Percentiles rank a stretch among this genome's conserved stretches.
phyloP scores from a whole-genome alignment of 1,140 invertebrate genomes.

The Cyclina sinensis region DNA sequence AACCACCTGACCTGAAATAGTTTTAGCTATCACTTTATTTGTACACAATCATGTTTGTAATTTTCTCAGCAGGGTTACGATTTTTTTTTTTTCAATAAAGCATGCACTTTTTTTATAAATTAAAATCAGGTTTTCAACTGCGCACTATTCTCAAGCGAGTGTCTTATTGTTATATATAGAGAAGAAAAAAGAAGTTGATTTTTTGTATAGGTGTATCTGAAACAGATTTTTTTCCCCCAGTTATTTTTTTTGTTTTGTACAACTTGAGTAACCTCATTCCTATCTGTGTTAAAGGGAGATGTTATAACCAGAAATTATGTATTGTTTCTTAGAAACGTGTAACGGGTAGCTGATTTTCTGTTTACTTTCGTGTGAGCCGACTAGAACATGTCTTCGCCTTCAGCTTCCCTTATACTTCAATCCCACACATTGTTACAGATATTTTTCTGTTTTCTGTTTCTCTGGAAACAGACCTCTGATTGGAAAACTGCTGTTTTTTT shows the following conservation, averaged over 20 bases:
- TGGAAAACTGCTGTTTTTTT: background rate
- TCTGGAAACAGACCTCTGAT: background rate
- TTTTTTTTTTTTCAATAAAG: no score
- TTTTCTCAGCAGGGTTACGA: no score
- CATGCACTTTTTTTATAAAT: background rate
- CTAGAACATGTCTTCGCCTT: slow-evolving; percentile 4
- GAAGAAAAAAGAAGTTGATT: background rate
- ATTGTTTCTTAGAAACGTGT: slow-evolving; percentile 47
- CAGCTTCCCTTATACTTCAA: slow-evolving; percentile 51
- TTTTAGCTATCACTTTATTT: no score
- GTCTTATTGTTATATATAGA: background rate
- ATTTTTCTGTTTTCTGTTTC: no score
- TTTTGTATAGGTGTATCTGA: background rate
- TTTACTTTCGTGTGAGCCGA: slow-evolving; percentile 56
- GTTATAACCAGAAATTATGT: slow-evolving; percentile 25
- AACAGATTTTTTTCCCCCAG: background rate
- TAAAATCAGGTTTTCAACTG: slow-evolving; percentile 5
- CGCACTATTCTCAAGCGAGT: background rate
- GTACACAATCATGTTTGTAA: no score
- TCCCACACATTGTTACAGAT: background rate
- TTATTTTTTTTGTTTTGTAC: slow-evolving; percentile 24
- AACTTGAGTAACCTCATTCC: slow-evolving; percentile 38
- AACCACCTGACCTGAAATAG: no score
- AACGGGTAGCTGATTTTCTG: slow-evolving; percentile 61
- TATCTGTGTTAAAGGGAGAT: slow-evolving; percentile 29